A percentile compares a stretch with the other conserved stretches of the same genome.
These are phyloP conservation scores for Donacobius atricapilla DNA, from an alignment of 2,113 vertebrate genomes.

Conservation along the genomic window DNA sequence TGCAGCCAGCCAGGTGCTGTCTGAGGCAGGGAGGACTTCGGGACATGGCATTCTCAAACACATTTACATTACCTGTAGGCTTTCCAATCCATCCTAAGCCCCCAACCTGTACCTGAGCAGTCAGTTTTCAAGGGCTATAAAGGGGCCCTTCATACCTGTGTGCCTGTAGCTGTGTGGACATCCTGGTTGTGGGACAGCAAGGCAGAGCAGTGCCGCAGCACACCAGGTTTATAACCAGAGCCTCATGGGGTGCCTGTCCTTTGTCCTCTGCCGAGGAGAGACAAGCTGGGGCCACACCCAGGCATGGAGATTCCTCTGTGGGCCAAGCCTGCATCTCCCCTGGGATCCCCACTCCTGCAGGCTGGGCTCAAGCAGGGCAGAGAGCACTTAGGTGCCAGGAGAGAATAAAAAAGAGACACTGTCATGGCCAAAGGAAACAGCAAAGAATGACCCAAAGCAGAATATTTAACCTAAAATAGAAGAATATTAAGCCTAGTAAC, in stretches of 20 bases:
- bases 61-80: fast-evolving
- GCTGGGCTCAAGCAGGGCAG: neutral
- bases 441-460: neutral
- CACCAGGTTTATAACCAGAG: too few relatives aligned
- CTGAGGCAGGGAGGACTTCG: neutral
- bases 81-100: neutral
- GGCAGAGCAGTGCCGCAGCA: neutral
- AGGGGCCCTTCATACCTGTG: neutral
- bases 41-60: neutral
- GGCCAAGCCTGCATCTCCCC: neutral
- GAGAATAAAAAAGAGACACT: neutral
- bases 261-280: fast-evolving
- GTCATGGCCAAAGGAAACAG: neutral
- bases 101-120: fast-evolving
- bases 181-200: neutral
- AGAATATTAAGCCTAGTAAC: neutral
- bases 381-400: neutral
- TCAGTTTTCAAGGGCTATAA: neutral
- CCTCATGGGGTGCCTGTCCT: neutral
- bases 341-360: neutral
- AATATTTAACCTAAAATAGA: neutral
- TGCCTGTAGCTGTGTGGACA: fast-evolving
- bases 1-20: neutral
- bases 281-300: neutral
- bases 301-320: too few relatives aligned